These are phyloP conservation scores for Alcedo atthis DNA, from an alignment of 2,797 vertebrate species.

Conservation along the genomic window DNA sequence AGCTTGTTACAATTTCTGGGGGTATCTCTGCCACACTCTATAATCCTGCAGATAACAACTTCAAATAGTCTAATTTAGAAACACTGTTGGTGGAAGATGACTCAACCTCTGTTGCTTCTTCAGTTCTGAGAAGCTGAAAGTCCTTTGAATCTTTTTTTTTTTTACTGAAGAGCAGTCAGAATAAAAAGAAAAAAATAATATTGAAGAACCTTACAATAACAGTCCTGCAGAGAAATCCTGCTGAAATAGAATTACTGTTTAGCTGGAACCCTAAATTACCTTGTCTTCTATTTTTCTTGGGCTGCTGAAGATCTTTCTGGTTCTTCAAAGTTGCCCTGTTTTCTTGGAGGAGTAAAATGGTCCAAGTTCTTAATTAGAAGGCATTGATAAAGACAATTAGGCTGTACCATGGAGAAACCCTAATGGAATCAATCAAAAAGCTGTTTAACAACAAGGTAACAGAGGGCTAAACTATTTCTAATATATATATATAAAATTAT, in stretches of 20 bases:
- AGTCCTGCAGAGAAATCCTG: slow-evolving; percentile 7
- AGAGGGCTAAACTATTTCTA: background rate
- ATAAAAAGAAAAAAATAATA: background rate
- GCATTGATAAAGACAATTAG: background rate
- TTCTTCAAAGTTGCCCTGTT: background rate
- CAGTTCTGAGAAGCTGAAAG: slow-evolving; percentile 43
- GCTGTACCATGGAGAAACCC: background rate
- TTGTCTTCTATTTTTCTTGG: background rate
- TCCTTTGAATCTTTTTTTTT: slow-evolving; percentile 41
- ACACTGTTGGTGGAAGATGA: slow-evolving; percentile 64
- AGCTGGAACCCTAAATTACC: background rate
- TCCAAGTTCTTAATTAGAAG: background rate
- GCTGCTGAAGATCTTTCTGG: background rate
- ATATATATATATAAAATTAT: background rate
- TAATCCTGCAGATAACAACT: slow-evolving; percentile 58
- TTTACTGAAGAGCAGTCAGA: slow-evolving; percentile 40
- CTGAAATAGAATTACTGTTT: slow-evolving; percentile 7
- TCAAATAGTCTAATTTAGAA: slow-evolving; percentile 66
- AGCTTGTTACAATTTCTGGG: slow-evolving; percentile 55
- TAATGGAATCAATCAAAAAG: background rate
- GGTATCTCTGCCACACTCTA: slow-evolving; percentile 51
- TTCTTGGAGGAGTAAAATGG: background rate
- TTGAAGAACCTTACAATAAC: background rate
- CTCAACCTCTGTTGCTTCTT: slow-evolving; percentile 59
- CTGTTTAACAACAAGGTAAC: background rate